Conservation (phyloP, 2,797 vertebrate species). For the Halcyon smyrnensis region DNA sequence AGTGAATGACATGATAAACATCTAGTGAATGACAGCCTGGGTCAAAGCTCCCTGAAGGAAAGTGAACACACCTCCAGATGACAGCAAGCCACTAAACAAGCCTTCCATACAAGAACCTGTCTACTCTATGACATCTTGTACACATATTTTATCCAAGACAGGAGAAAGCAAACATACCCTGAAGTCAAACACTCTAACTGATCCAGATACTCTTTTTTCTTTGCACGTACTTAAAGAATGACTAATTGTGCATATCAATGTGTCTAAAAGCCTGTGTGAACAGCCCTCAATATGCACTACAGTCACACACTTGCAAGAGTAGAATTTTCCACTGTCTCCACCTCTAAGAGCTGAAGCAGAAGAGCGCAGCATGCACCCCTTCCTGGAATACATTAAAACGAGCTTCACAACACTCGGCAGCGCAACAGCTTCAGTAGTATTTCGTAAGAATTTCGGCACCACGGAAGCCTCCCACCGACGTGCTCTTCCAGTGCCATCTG, state of each 20-base stretch:
- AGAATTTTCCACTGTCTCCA: not conserved
- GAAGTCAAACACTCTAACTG: not conserved
- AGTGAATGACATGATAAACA: not conserved
- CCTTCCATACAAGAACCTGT: not conserved
- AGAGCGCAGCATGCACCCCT: not conserved
- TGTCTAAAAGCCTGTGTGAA: not conserved
- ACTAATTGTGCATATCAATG: not conserved
- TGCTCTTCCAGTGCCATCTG: slow-evolving; percentile 58
- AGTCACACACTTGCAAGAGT: not conserved
- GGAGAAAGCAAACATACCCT: not conserved
- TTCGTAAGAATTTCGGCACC: not conserved
- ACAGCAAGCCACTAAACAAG: not conserved
- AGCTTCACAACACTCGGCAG: not conserved
- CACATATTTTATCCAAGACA: not conserved
- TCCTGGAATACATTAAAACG: not conserved
- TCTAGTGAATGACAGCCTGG: not conserved
- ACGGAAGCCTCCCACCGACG: not conserved
- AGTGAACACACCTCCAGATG: not conserved
- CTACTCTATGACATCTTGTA: not conserved
- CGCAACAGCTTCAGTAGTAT: not conserved
- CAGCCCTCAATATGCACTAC: not conserved
- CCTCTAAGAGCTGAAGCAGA: not conserved
- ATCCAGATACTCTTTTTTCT: not conserved
- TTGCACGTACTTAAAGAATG: not conserved
- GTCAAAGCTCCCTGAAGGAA: not conserved